Evolutionary conservation across 2,888 invertebrate genomes (phyloP).

Genomic region (Andrena haemorrhoa): DNA sequence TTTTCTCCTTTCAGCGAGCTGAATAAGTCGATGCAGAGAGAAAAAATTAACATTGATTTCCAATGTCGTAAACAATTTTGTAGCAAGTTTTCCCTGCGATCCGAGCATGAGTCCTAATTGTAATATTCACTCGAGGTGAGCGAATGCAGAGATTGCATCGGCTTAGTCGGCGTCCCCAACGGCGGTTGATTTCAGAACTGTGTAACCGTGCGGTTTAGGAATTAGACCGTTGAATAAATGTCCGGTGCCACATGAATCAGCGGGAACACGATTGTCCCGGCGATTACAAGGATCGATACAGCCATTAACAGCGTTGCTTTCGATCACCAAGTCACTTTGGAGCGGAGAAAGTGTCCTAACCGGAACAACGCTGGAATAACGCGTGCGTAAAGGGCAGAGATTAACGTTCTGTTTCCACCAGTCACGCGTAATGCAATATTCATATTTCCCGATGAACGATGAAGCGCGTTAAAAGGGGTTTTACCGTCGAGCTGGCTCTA

Average conservation of each 20-base stretch:
- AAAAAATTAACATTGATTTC: too few relatives aligned
- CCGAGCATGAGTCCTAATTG: not conserved
- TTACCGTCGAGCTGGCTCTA: not conserved
- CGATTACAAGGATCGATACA: slow-evolving; percentile 4
- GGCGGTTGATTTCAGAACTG: slow-evolving; percentile 3
- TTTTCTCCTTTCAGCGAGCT: too few relatives aligned
- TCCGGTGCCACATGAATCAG: slow-evolving; percentile 32
- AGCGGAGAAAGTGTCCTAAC: not conserved
- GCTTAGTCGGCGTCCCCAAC: slow-evolving; percentile 5
- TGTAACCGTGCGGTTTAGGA: slow-evolving; percentile 26
- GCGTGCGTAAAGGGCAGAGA: too few relatives aligned
- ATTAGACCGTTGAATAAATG: slow-evolving; percentile 51
- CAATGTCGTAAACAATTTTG: too few relatives aligned
- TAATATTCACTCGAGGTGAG: slow-evolving; percentile 1
- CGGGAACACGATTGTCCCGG: slow-evolving; percentile 17
- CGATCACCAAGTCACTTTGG: not conserved
- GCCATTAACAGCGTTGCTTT: slow-evolving; percentile 4
- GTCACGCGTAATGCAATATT: not conserved
- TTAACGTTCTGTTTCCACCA: too few relatives aligned
- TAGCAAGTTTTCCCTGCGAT: too few relatives aligned
- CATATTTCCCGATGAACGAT: not conserved
- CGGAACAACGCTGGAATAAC: not conserved
- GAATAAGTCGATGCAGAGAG: too few relatives aligned
- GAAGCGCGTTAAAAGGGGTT: not conserved
- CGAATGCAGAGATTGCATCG: not conserved